A percentile compares a stretch with the other conserved stretches of the same genome.
Conservation (phyloP, 2,113 vertebrate genomes). For the Barnardius zonarius region DNA sequence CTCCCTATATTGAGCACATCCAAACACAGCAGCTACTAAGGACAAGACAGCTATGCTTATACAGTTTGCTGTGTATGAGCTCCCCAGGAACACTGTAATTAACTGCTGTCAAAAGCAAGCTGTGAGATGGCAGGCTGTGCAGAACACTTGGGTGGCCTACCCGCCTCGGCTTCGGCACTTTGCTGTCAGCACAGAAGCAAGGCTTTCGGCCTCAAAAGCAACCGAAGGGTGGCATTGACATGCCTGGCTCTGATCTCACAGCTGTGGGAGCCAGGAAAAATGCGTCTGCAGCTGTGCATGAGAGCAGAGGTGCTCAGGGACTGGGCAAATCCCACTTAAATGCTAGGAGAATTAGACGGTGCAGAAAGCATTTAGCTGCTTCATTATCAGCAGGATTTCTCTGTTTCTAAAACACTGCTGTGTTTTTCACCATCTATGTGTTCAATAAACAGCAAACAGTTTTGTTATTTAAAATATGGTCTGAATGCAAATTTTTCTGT, state of each 20-base stretch:
- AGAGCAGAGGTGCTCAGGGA: not conserved
- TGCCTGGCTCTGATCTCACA: not conserved
- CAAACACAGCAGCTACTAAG: not conserved
- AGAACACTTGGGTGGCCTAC: not conserved
- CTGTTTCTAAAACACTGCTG: not conserved
- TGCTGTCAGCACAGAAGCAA: not conserved
- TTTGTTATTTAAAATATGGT: not conserved
- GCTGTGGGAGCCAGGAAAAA: not conserved
- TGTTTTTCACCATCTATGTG: not conserved
- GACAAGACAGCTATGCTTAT: not conserved
- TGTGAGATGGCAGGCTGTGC: not conserved
- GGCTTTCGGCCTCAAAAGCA: not conserved
- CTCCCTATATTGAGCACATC: accelerated
- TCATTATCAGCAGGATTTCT: not conserved
- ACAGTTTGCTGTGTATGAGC: accelerated
- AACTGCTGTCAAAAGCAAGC: not conserved
- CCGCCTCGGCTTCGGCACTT: not conserved
- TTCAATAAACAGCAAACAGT: not conserved
- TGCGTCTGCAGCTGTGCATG: not conserved
- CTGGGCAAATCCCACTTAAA: not conserved
- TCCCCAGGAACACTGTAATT: not conserved
- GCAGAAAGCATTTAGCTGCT: not conserved
- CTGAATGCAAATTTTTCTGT: not conserved
- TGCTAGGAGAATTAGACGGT: not conserved
- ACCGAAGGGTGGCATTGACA: accelerated